phyloP scores from a whole-genome alignment of 2,888 invertebrate genomes.

The Terebella lapidaria region DNA sequence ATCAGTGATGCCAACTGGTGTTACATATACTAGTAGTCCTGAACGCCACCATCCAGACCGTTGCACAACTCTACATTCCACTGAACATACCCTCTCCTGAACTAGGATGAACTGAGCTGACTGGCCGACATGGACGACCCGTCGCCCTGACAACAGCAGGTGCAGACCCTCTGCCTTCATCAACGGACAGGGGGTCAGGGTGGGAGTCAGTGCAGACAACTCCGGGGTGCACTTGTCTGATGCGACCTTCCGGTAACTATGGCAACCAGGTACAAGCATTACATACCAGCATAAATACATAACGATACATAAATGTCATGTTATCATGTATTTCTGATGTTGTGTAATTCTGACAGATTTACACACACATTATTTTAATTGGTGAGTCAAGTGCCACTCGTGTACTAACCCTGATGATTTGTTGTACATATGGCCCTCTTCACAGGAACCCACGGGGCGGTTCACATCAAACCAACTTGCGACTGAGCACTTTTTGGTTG shows the following conservation, averaged over 20 bases:
- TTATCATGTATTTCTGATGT: no score
- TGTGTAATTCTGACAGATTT: no score
- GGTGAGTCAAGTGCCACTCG: background rate
- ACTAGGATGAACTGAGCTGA: constrained; percentile 22
- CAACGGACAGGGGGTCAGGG: constrained; percentile 30
- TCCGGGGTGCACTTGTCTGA: constrained; percentile 31
- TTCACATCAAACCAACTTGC: constrained; percentile 27
- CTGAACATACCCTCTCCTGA: constrained; percentile 32
- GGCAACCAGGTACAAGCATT: background rate
- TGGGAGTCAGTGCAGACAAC: constrained; percentile 19
- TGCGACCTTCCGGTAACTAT: constrained; percentile 40
- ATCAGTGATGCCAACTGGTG: no score
- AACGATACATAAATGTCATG: background rate
- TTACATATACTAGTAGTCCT: no score
- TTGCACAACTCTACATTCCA: no score
- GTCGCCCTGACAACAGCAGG: background rate
- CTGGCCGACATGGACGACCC: constrained; percentile 3
- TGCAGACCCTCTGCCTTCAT: constrained; percentile 29
- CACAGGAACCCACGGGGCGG: constrained; percentile 27
- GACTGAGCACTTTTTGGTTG: constrained; percentile 20
- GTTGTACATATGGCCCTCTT: constrained; percentile 25
- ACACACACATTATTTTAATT: background rate
- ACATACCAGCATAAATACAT: background rate
- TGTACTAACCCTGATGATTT: constrained; percentile 24
- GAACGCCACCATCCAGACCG: no score